phyloP scores from a whole-genome alignment of 2,113 vertebrate genomes.

The Eupsittula cactorum region DNA sequence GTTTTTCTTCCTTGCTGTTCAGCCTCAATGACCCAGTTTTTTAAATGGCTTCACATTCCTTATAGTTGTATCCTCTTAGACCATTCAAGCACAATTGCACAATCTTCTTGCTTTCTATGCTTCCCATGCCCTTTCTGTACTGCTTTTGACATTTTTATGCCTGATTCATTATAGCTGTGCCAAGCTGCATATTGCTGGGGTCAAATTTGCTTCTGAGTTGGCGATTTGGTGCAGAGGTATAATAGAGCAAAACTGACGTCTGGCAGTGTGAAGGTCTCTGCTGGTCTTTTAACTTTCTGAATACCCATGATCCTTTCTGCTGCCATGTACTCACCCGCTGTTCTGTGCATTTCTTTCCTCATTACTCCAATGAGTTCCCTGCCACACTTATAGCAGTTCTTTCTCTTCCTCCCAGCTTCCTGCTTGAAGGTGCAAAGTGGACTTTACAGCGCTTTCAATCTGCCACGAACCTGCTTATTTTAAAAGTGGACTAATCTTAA shows the following conservation, averaged over 20 bases:
- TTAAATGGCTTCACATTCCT: neutral
- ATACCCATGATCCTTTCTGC: neutral
- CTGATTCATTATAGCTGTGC: neutral
- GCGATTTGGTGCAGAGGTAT: neutral
- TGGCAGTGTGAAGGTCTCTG: accelerated
- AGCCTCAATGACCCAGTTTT: neutral
- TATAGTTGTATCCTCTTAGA: neutral
- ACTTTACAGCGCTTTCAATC: neutral
- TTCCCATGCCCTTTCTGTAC: neutral
- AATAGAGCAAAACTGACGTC: neutral
- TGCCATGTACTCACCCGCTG: neutral
- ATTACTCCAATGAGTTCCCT: neutral
- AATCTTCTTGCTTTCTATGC: neutral
- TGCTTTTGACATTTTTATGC: neutral
- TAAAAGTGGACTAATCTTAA: neutral
- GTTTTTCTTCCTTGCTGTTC: neutral
- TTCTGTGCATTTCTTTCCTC: neutral
- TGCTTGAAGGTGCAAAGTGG: neutral
- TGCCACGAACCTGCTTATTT: neutral
- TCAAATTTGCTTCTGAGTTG: neutral
- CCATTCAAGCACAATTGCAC: neutral
- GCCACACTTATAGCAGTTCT: neutral
- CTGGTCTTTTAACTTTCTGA: neutral
- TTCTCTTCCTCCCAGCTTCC: neutral
- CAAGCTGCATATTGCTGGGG: neutral